Percentiles rank a stretch among this genome's conserved stretches.
phyloP scores from a whole-genome alignment of 2,888 invertebrate genomes.

The Bellardia bayeri region DNA sequence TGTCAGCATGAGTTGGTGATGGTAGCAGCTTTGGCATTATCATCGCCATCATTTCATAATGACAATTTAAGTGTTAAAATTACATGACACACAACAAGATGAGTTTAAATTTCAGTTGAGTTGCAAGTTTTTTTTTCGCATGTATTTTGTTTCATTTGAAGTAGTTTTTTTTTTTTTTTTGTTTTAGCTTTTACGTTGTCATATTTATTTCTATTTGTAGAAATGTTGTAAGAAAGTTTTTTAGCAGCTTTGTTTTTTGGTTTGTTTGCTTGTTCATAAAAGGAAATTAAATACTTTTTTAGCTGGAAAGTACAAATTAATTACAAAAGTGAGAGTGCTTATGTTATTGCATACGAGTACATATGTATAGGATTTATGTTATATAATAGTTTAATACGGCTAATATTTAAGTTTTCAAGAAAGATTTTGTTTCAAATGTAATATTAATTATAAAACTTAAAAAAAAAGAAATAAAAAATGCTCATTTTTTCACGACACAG shows the following conservation, averaged over 20 bases:
- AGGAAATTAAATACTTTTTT: constrained; percentile 53
- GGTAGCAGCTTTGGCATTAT: constrained; percentile 30
- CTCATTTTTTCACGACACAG: too few species aligned
- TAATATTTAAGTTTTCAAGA: neutral
- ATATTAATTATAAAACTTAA: too few species aligned
- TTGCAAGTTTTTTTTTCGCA: constrained; percentile 20
- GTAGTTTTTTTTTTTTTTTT: constrained; percentile 10
- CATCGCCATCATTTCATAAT: constrained; percentile 45
- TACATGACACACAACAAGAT: constrained; percentile 71
- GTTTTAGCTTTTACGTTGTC: constrained; percentile 46
- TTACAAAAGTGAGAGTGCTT: constrained; percentile 42
- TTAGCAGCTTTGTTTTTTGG: neutral
- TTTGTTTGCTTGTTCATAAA: constrained; percentile 11
- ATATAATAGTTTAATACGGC: neutral
- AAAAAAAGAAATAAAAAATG: too few species aligned
- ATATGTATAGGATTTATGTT: neutral
- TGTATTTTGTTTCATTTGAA: constrained; percentile 13
- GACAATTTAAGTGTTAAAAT: constrained; percentile 69
- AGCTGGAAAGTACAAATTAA: constrained; percentile 47
- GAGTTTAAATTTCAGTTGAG: constrained; percentile 58
- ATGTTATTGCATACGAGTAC: neutral
- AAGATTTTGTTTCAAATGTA: too few species aligned
- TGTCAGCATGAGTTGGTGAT: neutral
- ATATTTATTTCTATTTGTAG: constrained; percentile 40
- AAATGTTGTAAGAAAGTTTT: constrained; percentile 39